phyloP scores from a whole-genome alignment of 2,888 invertebrate species.

The Lottia scabra region DNA sequence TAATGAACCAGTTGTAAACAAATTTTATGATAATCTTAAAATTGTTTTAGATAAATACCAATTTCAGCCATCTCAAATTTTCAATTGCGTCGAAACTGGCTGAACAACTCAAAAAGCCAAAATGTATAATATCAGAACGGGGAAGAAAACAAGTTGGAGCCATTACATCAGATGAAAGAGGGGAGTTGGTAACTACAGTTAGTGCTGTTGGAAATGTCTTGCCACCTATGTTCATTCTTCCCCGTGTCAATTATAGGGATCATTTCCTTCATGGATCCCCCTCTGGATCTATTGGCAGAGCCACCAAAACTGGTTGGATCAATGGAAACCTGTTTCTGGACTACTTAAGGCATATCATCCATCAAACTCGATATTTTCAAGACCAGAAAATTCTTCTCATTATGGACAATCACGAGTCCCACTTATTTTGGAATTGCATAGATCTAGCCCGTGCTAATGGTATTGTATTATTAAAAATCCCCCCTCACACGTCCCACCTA shows the following conservation, averaged over 20 bases:
- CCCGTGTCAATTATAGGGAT: too few relatives aligned
- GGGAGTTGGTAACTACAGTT: not conserved
- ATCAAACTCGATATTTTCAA: slow-evolving; percentile 3
- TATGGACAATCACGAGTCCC: slow-evolving; percentile 24
- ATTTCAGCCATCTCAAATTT: slow-evolving; percentile 14
- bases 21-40: slow-evolving; percentile 22
- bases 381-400: slow-evolving; percentile 24
- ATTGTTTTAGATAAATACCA: slow-evolving; percentile 11
- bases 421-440: slow-evolving; percentile 17
- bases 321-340: not conserved
- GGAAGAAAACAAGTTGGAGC: slow-evolving; percentile 19
- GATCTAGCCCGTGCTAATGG: slow-evolving; percentile 28
- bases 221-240: slow-evolving; percentile 16
- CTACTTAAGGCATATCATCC: slow-evolving; percentile 20
- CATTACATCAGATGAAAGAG: slow-evolving; percentile 22
- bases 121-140: slow-evolving; percentile 2
- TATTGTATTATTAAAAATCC: slow-evolving; percentile 29
- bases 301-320: not conserved
- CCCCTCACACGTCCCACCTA: slow-evolving; percentile 30
- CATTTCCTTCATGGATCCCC: too few relatives aligned
- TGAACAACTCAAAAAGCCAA: slow-evolving; percentile 12
- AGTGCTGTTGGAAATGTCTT: slow-evolving; percentile 25
- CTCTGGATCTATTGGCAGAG: not conserved
- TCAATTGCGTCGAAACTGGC: slow-evolving; percentile 16
- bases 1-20: slow-evolving; percentile 7